Conservation (phyloP, 2,888 invertebrate genomes). For the Caenorhabditis afra region DNA sequence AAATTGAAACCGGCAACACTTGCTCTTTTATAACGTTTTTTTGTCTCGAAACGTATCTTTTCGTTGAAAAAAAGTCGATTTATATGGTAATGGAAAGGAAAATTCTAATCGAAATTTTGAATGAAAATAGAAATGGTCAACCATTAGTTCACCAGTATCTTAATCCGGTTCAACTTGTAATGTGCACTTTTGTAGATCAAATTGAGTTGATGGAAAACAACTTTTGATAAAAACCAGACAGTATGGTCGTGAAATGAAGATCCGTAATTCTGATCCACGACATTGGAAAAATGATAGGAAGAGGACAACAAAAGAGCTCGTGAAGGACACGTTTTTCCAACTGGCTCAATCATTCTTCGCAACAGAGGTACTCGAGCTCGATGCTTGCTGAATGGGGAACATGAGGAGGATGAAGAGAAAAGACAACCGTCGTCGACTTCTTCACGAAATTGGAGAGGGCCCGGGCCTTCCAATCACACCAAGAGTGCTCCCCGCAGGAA, state of each 20-base stretch:
- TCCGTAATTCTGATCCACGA: no score
- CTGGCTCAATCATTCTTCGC: slow-evolving; percentile 20
- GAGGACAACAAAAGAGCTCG: slow-evolving; percentile 19
- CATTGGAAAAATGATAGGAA: slow-evolving; percentile 2
- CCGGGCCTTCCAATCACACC: slow-evolving; percentile 8
- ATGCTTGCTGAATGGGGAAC: slow-evolving; percentile 18
- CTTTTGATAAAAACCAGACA: no score
- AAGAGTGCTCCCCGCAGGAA: not conserved
- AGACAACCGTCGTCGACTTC: slow-evolving; percentile 2
- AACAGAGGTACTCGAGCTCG: slow-evolving; percentile 36
- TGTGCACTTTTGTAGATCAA: no score
- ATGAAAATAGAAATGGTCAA: no score
- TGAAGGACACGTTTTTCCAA: slow-evolving; percentile 24
- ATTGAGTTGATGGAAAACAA: no score
- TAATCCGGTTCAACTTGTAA: no score
- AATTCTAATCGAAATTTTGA: no score
- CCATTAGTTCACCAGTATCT: no score
- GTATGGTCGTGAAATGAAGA: no score
- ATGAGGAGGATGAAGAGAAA: not conserved
- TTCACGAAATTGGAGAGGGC: slow-evolving; percentile 31
- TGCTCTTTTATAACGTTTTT: no score
- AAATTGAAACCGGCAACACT: not conserved
- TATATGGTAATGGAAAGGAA: no score
- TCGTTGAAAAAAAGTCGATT: no score
- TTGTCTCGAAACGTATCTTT: not conserved